Percentiles rank a stretch among this genome's conserved stretches.
Evolutionary conservation across 1,140 invertebrate species (phyloP).

Genomic region (Lucilia sericata): DNA sequence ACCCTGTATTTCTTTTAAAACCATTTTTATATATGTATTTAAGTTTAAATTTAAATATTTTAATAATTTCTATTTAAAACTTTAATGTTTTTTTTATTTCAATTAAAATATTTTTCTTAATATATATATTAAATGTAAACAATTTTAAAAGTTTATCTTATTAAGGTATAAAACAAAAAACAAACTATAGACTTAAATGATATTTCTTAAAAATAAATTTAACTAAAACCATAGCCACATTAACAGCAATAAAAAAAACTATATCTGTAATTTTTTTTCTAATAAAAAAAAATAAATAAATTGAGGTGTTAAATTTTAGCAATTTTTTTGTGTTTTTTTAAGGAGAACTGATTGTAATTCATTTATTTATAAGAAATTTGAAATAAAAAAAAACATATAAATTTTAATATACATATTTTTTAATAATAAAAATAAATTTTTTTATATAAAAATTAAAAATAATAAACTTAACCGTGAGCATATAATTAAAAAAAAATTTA

Average conservation of each 20-base stretch:
- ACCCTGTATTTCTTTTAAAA: conserved; percentile 13
- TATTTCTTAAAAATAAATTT: background rate
- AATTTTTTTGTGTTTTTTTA: conserved; percentile 27
- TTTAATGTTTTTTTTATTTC: background rate
- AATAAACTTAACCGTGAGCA: background rate
- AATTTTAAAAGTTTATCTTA: background rate
- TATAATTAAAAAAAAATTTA: conserved; percentile 16
- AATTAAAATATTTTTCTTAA: background rate
- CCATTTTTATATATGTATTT: background rate
- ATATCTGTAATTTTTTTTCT: background rate
- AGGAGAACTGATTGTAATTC: conserved; percentile 37
- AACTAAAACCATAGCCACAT: background rate
- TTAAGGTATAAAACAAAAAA: background rate
- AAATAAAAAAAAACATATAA: background rate
- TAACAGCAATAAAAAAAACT: background rate
- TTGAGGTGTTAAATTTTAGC: background rate
- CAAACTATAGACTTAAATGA: background rate
- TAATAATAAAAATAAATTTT: background rate
- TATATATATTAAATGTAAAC: background rate
- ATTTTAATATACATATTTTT: background rate
- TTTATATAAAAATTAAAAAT: background rate
- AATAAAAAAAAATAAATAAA: background rate
- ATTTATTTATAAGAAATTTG: background rate
- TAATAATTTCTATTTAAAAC: background rate
- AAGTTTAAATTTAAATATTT: background rate